Base-by-base conservation (phyloP, 2,888 invertebrate species). In the Drosophila algonquin region DNA sequence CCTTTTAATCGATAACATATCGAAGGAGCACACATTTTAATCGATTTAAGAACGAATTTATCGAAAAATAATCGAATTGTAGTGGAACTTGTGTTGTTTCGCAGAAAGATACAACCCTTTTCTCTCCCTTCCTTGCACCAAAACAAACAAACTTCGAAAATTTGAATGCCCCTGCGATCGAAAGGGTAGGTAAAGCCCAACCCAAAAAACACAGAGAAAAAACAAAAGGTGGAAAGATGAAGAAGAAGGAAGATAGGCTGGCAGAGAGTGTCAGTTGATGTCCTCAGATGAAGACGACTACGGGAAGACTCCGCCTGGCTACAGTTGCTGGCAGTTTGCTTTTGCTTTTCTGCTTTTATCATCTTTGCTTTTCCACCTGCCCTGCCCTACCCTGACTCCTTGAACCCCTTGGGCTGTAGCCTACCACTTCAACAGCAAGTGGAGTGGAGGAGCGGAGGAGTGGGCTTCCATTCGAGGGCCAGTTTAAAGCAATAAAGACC, bases 401-500 rank as follows among this genome's bases (percentile, higher is more conserved):
- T 46, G 32, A 21, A 47, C 57, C 63, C 47, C 44, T 52, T 27
- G 27, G 16, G n/a, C 30, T 14, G 58, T 48, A 59, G 51, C 52
- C 63, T 45, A 27, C 57, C 21, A 61, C 80, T 85, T 73, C 59
- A 73, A 73, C 61, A 62, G 72, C 67, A 65, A 80, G 75, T 77
- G 79, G 57, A 81, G n/a, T 40, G 40, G 40, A n/a, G 40, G 40
- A 40, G 40, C 14, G 40, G 40, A 7, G 40, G 14, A 40, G 40
- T 40, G 40, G 21, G 14, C 14, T 14, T 14, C 40, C 14, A 63
- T 76, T 78, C 63, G 55, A 77, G 60, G 73, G 68, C 77, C 69
- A 73, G 80, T 68, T 82, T 82, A 64, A 77, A 79, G 83, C 71
- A 68, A 69, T 67, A 67, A 69, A 54, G 65, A 32, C 40, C n/a